These are phyloP conservation scores for Salvelinus alpinus DNA, from an alignment of 2,113 vertebrate species.

Conservation along the genomic window DNA sequence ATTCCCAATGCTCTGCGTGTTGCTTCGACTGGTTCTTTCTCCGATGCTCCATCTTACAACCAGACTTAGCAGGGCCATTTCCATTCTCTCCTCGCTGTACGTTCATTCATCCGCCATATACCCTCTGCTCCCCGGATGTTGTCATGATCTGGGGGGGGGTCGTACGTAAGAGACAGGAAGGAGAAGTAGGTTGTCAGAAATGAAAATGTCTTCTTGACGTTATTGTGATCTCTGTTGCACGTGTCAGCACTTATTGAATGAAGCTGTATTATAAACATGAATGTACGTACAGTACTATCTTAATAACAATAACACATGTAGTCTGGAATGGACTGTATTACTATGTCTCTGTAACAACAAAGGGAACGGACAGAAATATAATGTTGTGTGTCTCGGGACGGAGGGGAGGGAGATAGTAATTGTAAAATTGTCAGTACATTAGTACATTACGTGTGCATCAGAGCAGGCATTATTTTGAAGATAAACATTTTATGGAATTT, in stretches of 20 bases:
- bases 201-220: constrained; percentile 25
- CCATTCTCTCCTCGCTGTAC: no score
- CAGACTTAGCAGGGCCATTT: no score
- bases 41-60: no score
- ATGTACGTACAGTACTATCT: constrained; percentile 71
- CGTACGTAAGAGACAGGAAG: not conserved
- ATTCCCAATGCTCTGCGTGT: no score
- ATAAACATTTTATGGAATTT: constrained; percentile 41
- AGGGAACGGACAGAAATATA: not conserved
- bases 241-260: constrained; percentile 73
- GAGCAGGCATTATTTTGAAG: constrained; percentile 73
- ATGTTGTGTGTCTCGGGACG: constrained; percentile 57
- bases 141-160: no score
- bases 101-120: no score
- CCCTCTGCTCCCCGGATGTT: no score
- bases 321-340: constrained; percentile 40
- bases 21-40: no score
- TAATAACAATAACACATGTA: constrained; percentile 53
- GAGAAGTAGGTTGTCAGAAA: not conserved
- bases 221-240: constrained; percentile 55
- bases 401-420: constrained; percentile 40
- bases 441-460: constrained; percentile 59
- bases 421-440: constrained; percentile 61
- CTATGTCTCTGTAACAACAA: not conserved
- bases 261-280: constrained; percentile 72